These are phyloP conservation scores for Phallusia fumigata DNA, from an alignment of 23 tunicate species.

Conservation along the genomic window DNA sequence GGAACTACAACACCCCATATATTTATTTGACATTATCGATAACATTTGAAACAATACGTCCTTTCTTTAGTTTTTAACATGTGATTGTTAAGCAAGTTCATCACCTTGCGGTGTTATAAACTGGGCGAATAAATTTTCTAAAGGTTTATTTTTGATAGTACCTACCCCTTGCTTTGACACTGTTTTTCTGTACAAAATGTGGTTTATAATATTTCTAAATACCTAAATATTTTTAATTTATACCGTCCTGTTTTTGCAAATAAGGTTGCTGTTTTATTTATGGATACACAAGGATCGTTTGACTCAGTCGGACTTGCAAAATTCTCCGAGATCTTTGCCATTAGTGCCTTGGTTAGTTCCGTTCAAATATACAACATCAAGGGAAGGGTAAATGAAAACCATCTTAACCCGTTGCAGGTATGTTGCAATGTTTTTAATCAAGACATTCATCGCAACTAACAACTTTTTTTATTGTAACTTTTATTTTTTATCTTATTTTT, in stretches of 20 bases:
- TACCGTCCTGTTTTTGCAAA: neutral
- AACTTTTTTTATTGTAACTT: neutral
- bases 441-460: neutral
- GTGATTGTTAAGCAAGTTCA: too few species aligned
- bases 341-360: neutral
- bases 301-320: neutral
- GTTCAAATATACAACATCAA: conserved; percentile 7
- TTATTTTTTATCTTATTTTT: neutral
- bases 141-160: too few species aligned
- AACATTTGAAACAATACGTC: too few species aligned
- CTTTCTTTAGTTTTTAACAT: too few species aligned
- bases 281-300: conserved; percentile 10
- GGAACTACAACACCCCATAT: too few species aligned
- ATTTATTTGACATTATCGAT: too few species aligned
- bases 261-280: neutral
- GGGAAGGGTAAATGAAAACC: neutral
- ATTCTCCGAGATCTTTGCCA: neutral
- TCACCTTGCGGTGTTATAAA: too few species aligned
- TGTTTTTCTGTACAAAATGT: too few species aligned
- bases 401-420: neutral
- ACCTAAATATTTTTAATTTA: too few species aligned
- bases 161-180: too few species aligned
- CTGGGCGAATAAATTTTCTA: too few species aligned
- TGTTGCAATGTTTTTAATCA: neutral
- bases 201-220: too few species aligned